phyloP scores from a whole-genome alignment of 2,888 invertebrate genomes.

The Folsomia candida region DNA sequence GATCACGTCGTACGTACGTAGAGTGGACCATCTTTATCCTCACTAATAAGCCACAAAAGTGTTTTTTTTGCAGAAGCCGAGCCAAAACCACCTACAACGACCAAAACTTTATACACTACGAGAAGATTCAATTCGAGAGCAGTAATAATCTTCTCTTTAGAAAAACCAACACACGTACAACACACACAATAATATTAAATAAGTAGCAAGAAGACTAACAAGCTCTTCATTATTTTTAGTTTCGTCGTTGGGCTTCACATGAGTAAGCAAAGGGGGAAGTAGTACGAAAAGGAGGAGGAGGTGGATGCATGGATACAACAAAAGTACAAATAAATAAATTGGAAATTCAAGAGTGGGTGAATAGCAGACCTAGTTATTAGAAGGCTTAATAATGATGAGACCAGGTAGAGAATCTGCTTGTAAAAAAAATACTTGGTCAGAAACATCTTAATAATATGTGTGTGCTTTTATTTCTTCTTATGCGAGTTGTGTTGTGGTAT shows the following conservation, averaged over 20 bases:
- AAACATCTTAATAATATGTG: not conserved
- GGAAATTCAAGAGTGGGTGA: not conserved
- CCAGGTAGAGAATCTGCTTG: too few relatives aligned
- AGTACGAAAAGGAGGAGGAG: too few relatives aligned
- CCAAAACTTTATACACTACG: not conserved
- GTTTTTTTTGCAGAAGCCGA: not conserved
- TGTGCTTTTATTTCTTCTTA: not conserved
- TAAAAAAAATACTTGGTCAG: not conserved
- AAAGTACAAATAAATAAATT: not conserved
- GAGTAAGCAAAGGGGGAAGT: not conserved
- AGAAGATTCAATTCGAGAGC: not conserved
- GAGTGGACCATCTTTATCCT: not conserved
- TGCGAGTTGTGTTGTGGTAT: too few relatives aligned
- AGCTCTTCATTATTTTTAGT: not conserved
- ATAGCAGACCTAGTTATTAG: not conserved
- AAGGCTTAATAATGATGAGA: not conserved
- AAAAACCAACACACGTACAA: not conserved
- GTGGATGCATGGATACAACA: too few relatives aligned
- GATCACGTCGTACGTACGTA: not conserved
- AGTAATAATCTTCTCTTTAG: not conserved
- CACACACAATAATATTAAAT: not conserved
- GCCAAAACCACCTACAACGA: not conserved
- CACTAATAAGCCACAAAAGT: slow-evolving; percentile 5
- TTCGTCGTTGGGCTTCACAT: not conserved
- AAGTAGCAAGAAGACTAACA: not conserved